A percentile compares a stretch with the other conserved stretches of the same genome.
Conservation (phyloP, 2,888 invertebrate genomes). For the Dicyrtomina minuta region DNA sequence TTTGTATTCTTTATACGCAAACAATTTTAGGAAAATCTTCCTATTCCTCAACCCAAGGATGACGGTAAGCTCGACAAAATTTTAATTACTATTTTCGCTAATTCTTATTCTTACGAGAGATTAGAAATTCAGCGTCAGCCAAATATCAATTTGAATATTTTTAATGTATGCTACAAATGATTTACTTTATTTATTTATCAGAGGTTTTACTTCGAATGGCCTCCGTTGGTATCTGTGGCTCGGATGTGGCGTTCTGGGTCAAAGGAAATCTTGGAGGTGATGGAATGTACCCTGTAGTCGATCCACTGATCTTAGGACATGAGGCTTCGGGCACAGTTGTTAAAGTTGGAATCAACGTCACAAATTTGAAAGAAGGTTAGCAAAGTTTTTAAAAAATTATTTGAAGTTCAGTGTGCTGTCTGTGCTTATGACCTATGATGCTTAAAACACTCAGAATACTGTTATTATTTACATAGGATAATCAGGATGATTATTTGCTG, state of each 20-base stretch:
- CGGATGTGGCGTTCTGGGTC: conserved; percentile 88
- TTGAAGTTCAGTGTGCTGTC: not conserved
- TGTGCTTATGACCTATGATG: too few relatives aligned
- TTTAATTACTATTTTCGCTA: conserved; percentile 19
- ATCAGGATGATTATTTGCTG: too few relatives aligned
- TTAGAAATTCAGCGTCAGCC: too few relatives aligned
- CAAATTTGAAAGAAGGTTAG: conserved; percentile 62
- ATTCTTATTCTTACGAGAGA: not conserved
- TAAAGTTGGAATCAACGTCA: conserved; percentile 68
- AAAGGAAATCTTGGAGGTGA: conserved; percentile 80
- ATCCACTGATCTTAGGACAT: conserved; percentile 94
- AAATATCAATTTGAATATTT: not conserved
- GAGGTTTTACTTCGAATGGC: conserved; percentile 87
- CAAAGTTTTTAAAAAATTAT: conserved; percentile 41
- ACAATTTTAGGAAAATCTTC: conserved; percentile 73
- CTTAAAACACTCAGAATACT: too few relatives aligned
- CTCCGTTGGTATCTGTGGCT: conserved; percentile 94
- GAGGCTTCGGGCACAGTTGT: conserved; percentile 73
- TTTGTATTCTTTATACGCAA: not conserved
- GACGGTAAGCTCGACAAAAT: conserved; percentile 64
- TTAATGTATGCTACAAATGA: not conserved
- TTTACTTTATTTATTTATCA: conserved; percentile 55
- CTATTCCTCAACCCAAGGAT: conserved; percentile 74
- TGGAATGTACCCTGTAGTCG: conserved; percentile 78
- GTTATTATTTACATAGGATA: too few relatives aligned